phyloP scores from a whole-genome alignment of 2,797 vertebrate genomes.

The Syngnathus acus region DNA sequence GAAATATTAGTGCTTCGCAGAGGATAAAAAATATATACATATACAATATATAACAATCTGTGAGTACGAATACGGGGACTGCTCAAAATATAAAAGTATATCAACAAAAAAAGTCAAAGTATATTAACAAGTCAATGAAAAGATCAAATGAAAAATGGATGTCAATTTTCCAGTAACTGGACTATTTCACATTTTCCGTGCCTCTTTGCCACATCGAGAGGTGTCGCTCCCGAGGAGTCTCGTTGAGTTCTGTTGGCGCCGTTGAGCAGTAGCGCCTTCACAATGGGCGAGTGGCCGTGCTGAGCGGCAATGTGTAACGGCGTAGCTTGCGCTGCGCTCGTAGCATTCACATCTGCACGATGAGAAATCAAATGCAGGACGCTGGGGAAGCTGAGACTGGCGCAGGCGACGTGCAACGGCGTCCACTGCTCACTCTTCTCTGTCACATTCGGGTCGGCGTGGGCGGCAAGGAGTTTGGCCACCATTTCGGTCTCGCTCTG shows the following conservation, averaged over 20 bases:
- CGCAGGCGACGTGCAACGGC: slow-evolving; percentile 76
- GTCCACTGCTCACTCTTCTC: slow-evolving; percentile 73
- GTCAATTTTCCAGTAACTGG: slow-evolving; percentile 52
- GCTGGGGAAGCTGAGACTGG: slow-evolving; percentile 59
- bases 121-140: neutral
- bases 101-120: neutral
- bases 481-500: slow-evolving; percentile 61
- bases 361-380: slow-evolving; percentile 72
- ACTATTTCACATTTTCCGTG: slow-evolving; percentile 62
- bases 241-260: slow-evolving; percentile 55
- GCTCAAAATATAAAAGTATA: too few relatives aligned
- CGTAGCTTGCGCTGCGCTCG: slow-evolving; percentile 64
- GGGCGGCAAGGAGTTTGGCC: slow-evolving; percentile 62
- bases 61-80: too few relatives aligned
- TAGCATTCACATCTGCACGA: slow-evolving; percentile 65
- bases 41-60: too few relatives aligned
- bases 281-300: slow-evolving; percentile 64
- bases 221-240: slow-evolving; percentile 65
- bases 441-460: slow-evolving; percentile 64
- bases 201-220: slow-evolving; percentile 66
- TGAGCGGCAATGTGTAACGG: slow-evolving; percentile 77
- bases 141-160: neutral
- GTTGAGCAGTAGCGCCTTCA: slow-evolving; percentile 74
- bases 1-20: too few relatives aligned
- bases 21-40: too few relatives aligned